Evolutionary conservation across 1,140 invertebrate species (phyloP).

Genomic region (Spodoptera frugiperda): DNA sequence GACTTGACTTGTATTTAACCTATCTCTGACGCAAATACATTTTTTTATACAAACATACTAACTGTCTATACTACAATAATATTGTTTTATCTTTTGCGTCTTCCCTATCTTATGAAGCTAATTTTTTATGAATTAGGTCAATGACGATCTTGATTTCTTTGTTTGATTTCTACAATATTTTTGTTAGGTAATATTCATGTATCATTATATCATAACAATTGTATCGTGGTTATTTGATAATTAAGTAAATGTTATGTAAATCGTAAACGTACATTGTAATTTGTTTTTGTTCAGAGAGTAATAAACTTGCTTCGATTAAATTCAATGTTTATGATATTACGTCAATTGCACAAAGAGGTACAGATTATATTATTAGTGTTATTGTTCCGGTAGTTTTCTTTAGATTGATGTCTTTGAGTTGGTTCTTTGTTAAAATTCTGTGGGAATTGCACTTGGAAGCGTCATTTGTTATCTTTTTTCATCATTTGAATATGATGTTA

Average conservation of each 20-base stretch:
- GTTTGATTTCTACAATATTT: not conserved
- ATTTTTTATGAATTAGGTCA: slow-evolving; percentile 10
- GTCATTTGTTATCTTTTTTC: too few relatives aligned
- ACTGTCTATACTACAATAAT: slow-evolving; percentile 7
- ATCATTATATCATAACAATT: not conserved
- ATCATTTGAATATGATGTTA: too few relatives aligned
- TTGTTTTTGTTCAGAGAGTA: slow-evolving; percentile 20
- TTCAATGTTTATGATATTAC: slow-evolving; percentile 8
- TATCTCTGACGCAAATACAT: slow-evolving; percentile 18
- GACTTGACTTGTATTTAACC: slow-evolving; percentile 12
- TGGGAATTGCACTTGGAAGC: too few relatives aligned
- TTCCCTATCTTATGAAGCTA: slow-evolving; percentile 9
- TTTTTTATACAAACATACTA: not conserved
- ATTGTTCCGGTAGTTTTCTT: slow-evolving; percentile 3
- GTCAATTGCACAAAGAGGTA: not conserved
- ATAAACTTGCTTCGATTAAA: slow-evolving; percentile 2
- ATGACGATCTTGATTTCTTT: slow-evolving; percentile 15
- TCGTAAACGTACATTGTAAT: not conserved
- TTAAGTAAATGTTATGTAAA: slow-evolving; percentile 18
- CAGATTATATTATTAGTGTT: not conserved
- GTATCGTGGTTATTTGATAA: not conserved
- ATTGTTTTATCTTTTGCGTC: slow-evolving; percentile 10
- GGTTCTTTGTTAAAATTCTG: not conserved
- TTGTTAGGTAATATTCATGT: slow-evolving; percentile 4
- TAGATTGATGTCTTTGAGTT: not conserved